Conservation (phyloP, 37 sponge, comb jelly and placozoan species). For the Cladorhizidae sp. region DNA sequence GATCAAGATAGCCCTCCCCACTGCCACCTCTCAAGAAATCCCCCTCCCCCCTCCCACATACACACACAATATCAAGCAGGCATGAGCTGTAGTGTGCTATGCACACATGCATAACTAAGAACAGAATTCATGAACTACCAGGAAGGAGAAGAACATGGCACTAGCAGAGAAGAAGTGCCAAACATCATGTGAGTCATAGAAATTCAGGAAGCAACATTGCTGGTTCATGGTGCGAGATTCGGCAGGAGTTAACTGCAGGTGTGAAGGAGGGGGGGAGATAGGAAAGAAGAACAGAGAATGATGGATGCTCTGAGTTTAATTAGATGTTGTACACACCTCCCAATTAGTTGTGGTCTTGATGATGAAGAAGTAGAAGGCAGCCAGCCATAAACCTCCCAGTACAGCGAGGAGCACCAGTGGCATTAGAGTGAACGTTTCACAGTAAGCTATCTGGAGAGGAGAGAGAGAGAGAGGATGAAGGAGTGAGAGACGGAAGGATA, state of each 20-base stretch:
- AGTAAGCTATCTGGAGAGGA: conserved; percentile 17
- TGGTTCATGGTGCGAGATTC: conserved; percentile 65
- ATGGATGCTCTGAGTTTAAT: background rate
- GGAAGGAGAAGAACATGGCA: conserved; percentile 90
- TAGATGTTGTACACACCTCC: too few species aligned
- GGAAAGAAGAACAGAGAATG: too few species aligned
- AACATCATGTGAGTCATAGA: conserved; percentile 90
- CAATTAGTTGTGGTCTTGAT: conserved; percentile 72
- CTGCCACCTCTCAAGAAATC: too few species aligned
- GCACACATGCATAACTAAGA: too few species aligned
- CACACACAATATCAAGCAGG: too few species aligned
- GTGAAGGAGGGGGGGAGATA: too few species aligned
- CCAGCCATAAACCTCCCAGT: conserved; percentile 18
- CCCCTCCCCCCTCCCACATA: too few species aligned
- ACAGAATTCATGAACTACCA: too few species aligned
- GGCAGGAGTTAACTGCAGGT: conserved; percentile 55
- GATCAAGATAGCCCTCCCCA: too few species aligned
- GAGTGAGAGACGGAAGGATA: conserved; percentile 1
- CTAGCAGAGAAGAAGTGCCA: conserved; percentile 93
- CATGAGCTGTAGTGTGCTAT: too few species aligned
- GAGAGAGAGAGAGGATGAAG: background rate
- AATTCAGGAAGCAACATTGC: conserved; percentile 69
- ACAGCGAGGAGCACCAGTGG: conserved; percentile 5
- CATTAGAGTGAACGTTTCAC: conserved; percentile 32
- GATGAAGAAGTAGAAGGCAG: conserved; percentile 79